These are phyloP conservation scores for Diarsia dahlii DNA, from an alignment of 2,888 invertebrate genomes.

Conservation along the genomic window DNA sequence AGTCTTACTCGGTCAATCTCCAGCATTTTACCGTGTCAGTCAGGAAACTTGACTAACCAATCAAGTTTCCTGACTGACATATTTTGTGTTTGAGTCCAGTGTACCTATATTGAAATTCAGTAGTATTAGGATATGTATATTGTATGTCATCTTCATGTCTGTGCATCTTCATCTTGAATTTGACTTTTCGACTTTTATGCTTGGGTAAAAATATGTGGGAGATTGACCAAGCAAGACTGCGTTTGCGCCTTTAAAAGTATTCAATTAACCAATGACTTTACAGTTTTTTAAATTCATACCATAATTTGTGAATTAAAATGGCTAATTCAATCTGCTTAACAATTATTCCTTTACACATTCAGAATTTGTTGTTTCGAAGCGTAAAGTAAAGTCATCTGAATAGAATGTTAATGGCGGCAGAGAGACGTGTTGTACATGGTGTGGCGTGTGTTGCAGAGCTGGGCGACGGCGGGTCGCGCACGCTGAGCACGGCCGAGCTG, in stretches of 20 bases:
- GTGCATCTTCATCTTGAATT: no score
- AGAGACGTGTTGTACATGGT: neutral
- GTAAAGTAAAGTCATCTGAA: slow-evolving; percentile 1
- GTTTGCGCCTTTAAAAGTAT: no score
- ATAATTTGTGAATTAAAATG: neutral
- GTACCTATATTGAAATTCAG: no score
- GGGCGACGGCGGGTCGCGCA: slow-evolving; percentile 85
- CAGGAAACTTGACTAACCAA: neutral
- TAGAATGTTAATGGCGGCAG: slow-evolving; percentile 11
- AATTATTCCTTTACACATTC: neutral
- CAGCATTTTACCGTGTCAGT: neutral
- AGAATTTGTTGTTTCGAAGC: no score
- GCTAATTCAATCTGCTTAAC: neutral
- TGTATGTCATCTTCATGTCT: no score
- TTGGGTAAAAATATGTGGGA: no score
- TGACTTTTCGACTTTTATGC: no score
- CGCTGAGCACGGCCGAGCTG: slow-evolving; percentile 87
- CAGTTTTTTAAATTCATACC: neutral
- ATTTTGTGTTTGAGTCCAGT: no score
- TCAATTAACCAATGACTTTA: no score
- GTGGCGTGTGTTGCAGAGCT: slow-evolving; percentile 75
- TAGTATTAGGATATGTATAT: no score
- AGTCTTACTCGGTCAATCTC: neutral
- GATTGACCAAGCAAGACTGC: no score
- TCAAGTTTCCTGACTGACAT: no score